Percentiles rank a stretch among this genome's conserved stretches.
These are phyloP conservation scores for Cyanocitta stelleri DNA, from an alignment of 2,113 vertebrate genomes.

Conservation along the genomic window DNA sequence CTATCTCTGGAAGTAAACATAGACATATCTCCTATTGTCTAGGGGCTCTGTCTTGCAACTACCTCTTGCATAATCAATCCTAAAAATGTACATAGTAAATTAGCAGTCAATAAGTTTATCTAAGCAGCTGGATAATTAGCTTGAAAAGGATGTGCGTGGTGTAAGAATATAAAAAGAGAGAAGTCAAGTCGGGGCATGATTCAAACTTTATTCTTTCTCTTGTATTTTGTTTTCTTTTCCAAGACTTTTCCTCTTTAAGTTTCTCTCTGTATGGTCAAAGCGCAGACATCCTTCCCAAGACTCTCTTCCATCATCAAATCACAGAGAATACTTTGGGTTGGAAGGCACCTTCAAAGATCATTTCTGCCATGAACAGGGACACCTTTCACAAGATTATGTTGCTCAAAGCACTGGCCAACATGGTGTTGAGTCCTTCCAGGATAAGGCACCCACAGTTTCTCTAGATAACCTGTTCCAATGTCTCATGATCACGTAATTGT, in stretches of 20 bases:
- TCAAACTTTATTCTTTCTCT: neutral
- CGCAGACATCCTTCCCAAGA: neutral
- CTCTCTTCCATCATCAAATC: neutral
- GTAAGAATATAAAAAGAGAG: neutral
- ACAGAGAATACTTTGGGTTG: neutral
- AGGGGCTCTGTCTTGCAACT: neutral
- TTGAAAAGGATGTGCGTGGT: neutral
- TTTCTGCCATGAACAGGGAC: neutral
- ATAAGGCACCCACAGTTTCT: neutral
- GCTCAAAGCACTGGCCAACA: rapidly evolving
- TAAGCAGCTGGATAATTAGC: slow-evolving; percentile 22
- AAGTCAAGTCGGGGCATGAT: neutral
- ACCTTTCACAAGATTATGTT: neutral
- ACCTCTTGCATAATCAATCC: neutral
- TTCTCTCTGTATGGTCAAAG: neutral
- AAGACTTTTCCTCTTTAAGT: neutral
- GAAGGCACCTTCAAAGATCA: neutral
- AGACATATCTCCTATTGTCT: neutral
- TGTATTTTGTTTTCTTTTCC: neutral
- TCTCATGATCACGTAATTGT: neutral
- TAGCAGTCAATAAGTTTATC: neutral
- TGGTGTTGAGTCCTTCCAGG: neutral
- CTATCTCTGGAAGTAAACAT: neutral
- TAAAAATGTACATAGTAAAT: neutral
- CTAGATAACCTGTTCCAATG: neutral